Conservation (phyloP, 1,140 invertebrate genomes). For the Papilio helenus region DNA sequence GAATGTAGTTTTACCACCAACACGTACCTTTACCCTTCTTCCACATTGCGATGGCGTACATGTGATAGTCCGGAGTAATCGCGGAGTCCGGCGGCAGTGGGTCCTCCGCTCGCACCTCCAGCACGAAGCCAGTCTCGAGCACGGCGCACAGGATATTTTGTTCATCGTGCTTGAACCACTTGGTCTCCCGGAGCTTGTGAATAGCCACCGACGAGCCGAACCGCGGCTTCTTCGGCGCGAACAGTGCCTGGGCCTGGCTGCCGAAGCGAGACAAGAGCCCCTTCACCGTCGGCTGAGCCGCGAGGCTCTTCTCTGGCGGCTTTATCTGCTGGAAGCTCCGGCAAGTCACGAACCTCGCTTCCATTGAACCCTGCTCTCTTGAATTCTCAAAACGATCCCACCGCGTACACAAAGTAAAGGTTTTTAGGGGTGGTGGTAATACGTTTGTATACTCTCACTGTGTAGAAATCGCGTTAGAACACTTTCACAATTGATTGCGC, state of each 20-base stretch:
- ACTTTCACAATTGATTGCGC: constrained; percentile 79
- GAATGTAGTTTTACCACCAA: constrained; percentile 11
- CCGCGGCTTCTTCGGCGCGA: constrained; percentile 80
- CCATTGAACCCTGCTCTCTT: constrained; percentile 80
- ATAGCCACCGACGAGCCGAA: constrained; percentile 86
- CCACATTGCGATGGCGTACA: constrained; percentile 86
- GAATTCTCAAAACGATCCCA: constrained; percentile 65
- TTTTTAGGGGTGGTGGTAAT: constrained; percentile 45
- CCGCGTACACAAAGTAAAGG: constrained; percentile 54
- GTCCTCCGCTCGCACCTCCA: constrained; percentile 84
- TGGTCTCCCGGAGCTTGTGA: constrained; percentile 86
- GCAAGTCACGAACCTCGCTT: constrained; percentile 83
- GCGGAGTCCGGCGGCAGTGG: constrained; percentile 72
- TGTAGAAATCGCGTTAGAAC: constrained; percentile 72
- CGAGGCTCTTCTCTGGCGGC: constrained; percentile 80
- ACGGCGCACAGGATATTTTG: constrained; percentile 87
- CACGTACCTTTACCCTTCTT: constrained; percentile 86
- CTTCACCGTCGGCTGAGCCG: constrained; percentile 76
- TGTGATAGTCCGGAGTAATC: constrained; percentile 78
- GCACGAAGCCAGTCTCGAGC: constrained; percentile 86
- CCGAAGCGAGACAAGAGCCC: constrained; percentile 81
- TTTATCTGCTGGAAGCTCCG: constrained; percentile 81
- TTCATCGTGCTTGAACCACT: constrained; percentile 87
- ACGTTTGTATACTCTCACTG: constrained; percentile 65
- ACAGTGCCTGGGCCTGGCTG: constrained; percentile 81